Conservation (phyloP, 2,797 vertebrate genomes). For the Pterois miles region DNA sequence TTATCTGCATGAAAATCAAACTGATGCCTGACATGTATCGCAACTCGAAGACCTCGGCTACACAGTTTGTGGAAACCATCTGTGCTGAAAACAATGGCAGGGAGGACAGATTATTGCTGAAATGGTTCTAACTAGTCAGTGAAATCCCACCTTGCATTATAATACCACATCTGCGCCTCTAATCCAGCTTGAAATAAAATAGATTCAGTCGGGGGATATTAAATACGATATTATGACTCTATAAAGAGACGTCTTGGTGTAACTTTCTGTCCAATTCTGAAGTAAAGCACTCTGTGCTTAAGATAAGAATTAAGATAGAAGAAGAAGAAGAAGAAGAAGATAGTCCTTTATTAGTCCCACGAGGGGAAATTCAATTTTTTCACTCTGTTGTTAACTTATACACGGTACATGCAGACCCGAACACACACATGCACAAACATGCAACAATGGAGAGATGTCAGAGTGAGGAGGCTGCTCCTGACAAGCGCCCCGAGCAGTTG, state of each 20-base stretch:
- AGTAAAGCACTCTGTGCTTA: not conserved
- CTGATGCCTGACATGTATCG: conserved; percentile 16
- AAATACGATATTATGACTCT: conserved; percentile 8
- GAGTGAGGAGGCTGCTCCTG: too few relatives aligned
- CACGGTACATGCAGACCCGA: too few relatives aligned
- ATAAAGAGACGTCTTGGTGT: conserved; percentile 15
- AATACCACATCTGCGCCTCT: conserved; percentile 14
- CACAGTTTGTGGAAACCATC: conserved; percentile 18
- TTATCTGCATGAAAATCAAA: conserved; percentile 45
- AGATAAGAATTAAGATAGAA: not conserved
- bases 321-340: too few relatives aligned
- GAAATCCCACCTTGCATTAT: conserved; percentile 11
- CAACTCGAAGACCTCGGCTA: not conserved
- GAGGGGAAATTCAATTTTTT: too few relatives aligned
- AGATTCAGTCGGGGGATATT: conserved; percentile 11
- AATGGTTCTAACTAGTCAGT: not conserved
- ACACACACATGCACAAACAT: too few relatives aligned
- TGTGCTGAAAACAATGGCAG: conserved; percentile 23
- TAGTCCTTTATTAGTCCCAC: too few relatives aligned
- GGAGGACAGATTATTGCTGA: not conserved
- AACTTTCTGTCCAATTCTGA: conserved; percentile 11
- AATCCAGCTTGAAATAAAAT: conserved; percentile 17
- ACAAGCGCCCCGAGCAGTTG: too few relatives aligned
- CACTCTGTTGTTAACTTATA: too few relatives aligned
- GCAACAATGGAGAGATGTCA: too few relatives aligned